Evolutionary conservation across 2,888 invertebrate genomes (phyloP), one percentile per base, ranked within the genome.

Genomic region (Nowickia ferox): DNA sequence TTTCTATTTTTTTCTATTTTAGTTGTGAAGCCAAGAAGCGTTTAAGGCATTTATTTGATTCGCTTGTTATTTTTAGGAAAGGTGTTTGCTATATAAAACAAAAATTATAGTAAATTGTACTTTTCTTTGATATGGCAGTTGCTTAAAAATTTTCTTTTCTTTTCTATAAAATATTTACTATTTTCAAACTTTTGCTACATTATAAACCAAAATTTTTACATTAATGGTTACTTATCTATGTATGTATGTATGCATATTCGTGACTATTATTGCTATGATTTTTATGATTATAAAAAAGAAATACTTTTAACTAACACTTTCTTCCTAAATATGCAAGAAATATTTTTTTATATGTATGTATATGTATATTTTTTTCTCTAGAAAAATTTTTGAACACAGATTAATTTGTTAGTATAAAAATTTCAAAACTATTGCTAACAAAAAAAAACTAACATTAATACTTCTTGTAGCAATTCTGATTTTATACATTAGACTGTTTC

Each of bases 81-180:
- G 10, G 51, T 22, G 40, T 57, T 79, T 71, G 48, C 40, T 75
- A 63, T 59, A 71, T 71, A 68, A 69, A 44, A 19, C 42, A 59
- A 46, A 46, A 46, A 69, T 84, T 82, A 75, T 42, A 69, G 81
- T 78, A 82, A 81, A 85, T 85, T 85, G 85, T 85, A 85, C 85
- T 85, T 85, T 78, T 85, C 65, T 78, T 71, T 85, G 69, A 82
- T 86, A 86, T 83, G 86, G 86, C 86, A 83, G 83, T 86, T 83
- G 71, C 55, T 79, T 22, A 72, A 44, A 51, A 55, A 72, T 63
- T 78, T 55, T 61, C 17, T 40, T 72, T 85, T 30, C 30, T 59
- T 86, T 79, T 38, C 59, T 79, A 79, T 71, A 71, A 79, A 80
- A 76, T 79, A 75, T 75, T 81, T 51, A 63, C 82, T 82, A 82